These are phyloP conservation scores for Takifugu ocellatus DNA, from an alignment of 2,797 vertebrate genomes.

Conservation along the genomic window DNA sequence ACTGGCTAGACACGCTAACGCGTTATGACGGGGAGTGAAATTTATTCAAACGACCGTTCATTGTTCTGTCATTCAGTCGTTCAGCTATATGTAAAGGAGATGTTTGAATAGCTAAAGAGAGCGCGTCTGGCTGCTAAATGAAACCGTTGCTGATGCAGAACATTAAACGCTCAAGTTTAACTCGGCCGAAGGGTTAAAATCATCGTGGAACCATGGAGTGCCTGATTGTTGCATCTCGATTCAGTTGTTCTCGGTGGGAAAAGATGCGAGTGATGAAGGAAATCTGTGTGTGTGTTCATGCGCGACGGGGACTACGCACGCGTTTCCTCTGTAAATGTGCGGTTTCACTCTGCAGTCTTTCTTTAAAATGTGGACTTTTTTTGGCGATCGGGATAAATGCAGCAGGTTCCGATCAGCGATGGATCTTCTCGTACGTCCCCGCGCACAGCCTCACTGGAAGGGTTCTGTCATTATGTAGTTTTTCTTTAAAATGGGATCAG, in stretches of 20 bases:
- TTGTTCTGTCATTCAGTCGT: constrained; percentile 33
- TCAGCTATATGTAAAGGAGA: constrained; percentile 23
- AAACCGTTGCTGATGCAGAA: too few relatives aligned
- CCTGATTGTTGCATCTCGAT: background rate
- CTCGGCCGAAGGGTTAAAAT: too few relatives aligned
- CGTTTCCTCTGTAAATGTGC: background rate
- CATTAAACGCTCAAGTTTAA: too few relatives aligned
- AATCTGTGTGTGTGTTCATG: too few relatives aligned
- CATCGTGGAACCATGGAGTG: too few relatives aligned
- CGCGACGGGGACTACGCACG: too few relatives aligned
- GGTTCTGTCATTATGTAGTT: constrained; percentile 11
- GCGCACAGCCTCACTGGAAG: constrained; percentile 7
- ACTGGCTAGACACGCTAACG: constrained; percentile 31
- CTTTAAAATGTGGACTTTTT: background rate
- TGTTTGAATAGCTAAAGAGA: constrained; percentile 12
- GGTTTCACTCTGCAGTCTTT: constrained; percentile 4
- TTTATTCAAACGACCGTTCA: constrained; percentile 37
- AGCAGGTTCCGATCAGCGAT: constrained; percentile 7
- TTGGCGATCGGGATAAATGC: constrained; percentile 11
- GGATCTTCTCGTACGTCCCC: background rate
- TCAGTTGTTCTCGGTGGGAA: too few relatives aligned
- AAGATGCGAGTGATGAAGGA: too few relatives aligned
- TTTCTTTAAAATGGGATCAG: constrained; percentile 15
- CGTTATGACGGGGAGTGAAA: constrained; percentile 36
- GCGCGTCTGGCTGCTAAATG: background rate